phyloP scores from a whole-genome alignment of 2,888 invertebrate species.

The Hipparchia semele region DNA sequence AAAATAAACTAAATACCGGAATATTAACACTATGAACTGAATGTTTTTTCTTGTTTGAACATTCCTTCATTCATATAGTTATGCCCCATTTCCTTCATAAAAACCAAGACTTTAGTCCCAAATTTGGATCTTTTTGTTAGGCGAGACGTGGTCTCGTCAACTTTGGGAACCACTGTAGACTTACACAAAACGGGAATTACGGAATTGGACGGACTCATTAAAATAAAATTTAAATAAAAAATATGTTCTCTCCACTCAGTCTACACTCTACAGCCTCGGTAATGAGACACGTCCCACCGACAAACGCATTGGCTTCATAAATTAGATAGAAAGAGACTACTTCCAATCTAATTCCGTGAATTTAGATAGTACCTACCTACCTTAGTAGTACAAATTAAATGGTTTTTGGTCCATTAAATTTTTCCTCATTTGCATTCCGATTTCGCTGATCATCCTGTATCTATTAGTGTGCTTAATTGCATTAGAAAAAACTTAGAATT shows the following conservation, averaged over 20 bases:
- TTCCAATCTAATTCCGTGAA: constrained; percentile 8
- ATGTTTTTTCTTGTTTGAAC: too few species aligned
- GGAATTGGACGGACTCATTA: constrained; percentile 2
- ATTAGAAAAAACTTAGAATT: too few species aligned
- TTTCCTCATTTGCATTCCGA: constrained; percentile 2
- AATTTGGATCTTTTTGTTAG: too few species aligned
- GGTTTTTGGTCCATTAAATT: constrained; percentile 7
- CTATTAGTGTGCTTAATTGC: background rate
- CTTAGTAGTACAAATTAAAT: background rate
- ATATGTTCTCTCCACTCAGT: background rate
- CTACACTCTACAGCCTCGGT: background rate
- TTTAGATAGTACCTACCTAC: background rate
- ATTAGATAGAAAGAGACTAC: constrained; percentile 8
- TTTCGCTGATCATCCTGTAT: background rate
- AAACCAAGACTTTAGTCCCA: too few species aligned
- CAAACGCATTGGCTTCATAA: constrained; percentile 14
- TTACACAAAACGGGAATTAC: too few species aligned
- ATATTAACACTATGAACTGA: too few species aligned
- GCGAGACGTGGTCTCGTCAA: too few species aligned
- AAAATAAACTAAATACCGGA: too few species aligned
- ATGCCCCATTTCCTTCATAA: too few species aligned
- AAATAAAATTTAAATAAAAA: constrained; percentile 20
- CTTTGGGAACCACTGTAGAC: too few species aligned
- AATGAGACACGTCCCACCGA: constrained; percentile 17
- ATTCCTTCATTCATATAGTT: too few species aligned